Evolutionary conservation across 2,888 invertebrate genomes (phyloP), one percentile per base, ranked within the genome.

Genomic region (Chymomyza fuscimana): DNA sequence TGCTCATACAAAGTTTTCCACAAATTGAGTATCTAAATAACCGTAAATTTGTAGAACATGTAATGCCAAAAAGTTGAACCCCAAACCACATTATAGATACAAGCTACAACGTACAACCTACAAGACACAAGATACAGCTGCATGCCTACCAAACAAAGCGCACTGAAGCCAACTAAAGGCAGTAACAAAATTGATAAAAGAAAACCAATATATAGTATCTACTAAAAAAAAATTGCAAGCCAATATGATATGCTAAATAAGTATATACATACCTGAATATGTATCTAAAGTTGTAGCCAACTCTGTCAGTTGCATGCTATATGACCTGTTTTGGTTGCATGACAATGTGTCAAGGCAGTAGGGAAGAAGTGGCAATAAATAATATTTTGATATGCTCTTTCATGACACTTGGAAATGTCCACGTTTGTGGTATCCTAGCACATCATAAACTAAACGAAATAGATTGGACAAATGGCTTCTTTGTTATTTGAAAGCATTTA

Each of bases 21-120:
- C 75, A 88, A 88, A 88, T 85, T 88, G 85, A 81, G 87, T 80
- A 81, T 73, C 88, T 86, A 88, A 86, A 84, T 75, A 84, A 73
- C 78, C 81, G 84, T 78, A 80, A 80, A 80, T 74, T 74, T 72
- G 64, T 69, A 73, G 63, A 76, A 75, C 81, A 81, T 81, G 80
- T 80, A 80, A 82, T 75, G 74, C 63, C 65, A 64, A 69, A 67
- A 50, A 46, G 40, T 46, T 46, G 40, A 46, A 32, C 67, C 54
- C 60, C 67, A 67, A 69, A 65, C 50, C 56, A 46, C 40, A 63
- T 51, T 32, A 32, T 7, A 52, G 50, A 63, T 51, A 25, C 19
- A 64, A 70, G 16, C 22, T 60, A 58, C 25, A 58, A 58, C 5
- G 3, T 16, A 58, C 3, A 58, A 58, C 5, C 25, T 16, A 58